Percentiles rank a stretch among this genome's conserved stretches.
phyloP scores from a whole-genome alignment of 2,888 invertebrate genomes.

The Dryocosmus kuriphilus region DNA sequence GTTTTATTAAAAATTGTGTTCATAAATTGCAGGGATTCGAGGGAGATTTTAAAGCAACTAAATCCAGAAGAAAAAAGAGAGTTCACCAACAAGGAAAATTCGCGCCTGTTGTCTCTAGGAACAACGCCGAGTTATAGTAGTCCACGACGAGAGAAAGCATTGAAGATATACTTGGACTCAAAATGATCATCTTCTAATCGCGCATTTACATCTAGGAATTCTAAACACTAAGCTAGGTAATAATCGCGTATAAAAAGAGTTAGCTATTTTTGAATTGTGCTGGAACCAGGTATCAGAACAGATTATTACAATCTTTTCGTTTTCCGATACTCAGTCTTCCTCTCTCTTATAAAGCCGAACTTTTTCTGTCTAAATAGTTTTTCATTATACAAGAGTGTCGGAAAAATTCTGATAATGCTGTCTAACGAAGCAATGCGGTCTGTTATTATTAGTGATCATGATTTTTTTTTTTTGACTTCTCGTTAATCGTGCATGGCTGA shows the following conservation, averaged over 20 bases:
- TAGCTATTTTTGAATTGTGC: constrained; percentile 46
- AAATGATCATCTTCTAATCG: constrained; percentile 65
- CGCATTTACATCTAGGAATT: background rate
- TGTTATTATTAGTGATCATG: background rate
- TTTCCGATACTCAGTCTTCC: constrained; percentile 26
- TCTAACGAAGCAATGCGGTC: background rate
- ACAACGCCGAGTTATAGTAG: constrained; percentile 76
- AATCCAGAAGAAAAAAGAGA: constrained; percentile 82
- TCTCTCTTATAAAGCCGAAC: background rate
- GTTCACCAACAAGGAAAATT: constrained; percentile 81
- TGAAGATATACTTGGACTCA: constrained; percentile 86
- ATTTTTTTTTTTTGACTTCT: background rate
- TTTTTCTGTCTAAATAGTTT: background rate
- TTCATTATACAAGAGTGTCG: background rate
- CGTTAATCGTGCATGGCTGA: background rate
- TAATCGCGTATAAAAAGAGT: constrained; percentile 43
- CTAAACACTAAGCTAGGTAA: constrained; percentile 49
- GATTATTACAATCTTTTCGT: background rate
- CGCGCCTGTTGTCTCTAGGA: constrained; percentile 68
- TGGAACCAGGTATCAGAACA: constrained; percentile 12
- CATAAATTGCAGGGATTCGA: constrained; percentile 80
- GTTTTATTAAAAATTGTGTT: constrained; percentile 30
- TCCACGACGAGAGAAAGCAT: constrained; percentile 84
- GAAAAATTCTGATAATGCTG: background rate
- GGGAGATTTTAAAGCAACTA: constrained; percentile 81